Evolutionary conservation across 2,888 invertebrate species (phyloP), one percentile per base, ranked within the genome.

Genomic region (Dasysyrphus tricinctus): DNA sequence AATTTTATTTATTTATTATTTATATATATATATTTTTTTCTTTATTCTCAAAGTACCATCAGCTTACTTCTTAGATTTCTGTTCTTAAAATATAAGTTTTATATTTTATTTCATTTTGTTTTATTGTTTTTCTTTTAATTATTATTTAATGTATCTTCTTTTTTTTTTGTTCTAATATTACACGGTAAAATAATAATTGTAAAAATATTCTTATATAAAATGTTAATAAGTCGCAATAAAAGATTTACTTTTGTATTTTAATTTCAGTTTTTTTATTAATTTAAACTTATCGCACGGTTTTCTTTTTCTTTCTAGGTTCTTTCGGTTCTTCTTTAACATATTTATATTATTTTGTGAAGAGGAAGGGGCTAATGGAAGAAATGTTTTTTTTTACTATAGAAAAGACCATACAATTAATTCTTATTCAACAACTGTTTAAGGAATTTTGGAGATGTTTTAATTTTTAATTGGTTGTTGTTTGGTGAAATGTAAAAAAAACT

Each of bases 101-200:
- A 70, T 75, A 70, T 67, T 79, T 82, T 24, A 24, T 79, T 61
- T 65, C 69, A 12, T 63, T 19, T 42, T 73, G 54, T 49, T 19
- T 12, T 69, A 54, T 70, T 56, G 44, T 57, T 79, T 12, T 54
- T 65, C 32, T 29, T n/a, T 69, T 69, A n/a, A 54, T 42, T 57
- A 44, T 49, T 57, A 34, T 34, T 69, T 37, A 34, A 39, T 63
- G 63, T 37, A 61, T 42, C 11, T 51, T 74, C 67, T 24, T 47
- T 16, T 72, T 39, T 67, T 47, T 59, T 47, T 76, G 67, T 73
- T 34, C 81, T 86, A 86, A 86, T 78, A 82, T 86, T 86, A 86
- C 82, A 86, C 78, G 78, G 86, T 86, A 75, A 86, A 81, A 86
- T 86, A 86, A 86, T 86, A 86, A 81, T 72, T 86, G 86, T 82